Evolutionary conservation across 2,113 vertebrate genomes (phyloP).

Genomic region (Hippocampus comes): DNA sequence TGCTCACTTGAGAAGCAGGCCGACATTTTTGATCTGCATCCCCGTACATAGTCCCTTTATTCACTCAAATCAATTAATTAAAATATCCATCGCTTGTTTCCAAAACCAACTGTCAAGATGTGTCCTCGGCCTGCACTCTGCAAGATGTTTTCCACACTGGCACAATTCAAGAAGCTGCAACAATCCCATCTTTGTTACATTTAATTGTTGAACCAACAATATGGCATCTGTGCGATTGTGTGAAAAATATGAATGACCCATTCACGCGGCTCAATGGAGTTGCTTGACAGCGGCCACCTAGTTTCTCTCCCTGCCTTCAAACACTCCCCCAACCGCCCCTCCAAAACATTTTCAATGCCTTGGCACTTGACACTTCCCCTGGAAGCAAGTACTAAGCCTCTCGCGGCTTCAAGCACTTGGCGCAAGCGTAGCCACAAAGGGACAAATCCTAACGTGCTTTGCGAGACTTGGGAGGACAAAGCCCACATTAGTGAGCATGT

Average conservation of each 20-base stretch:
- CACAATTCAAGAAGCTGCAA: constrained; percentile 51
- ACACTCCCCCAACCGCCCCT: constrained; percentile 16
- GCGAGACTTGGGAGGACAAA: constrained; percentile 68
- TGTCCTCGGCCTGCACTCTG: background rate
- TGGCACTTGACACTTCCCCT: constrained; percentile 61
- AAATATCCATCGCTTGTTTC: background rate
- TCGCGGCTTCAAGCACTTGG: constrained; percentile 65
- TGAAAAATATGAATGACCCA: constrained; percentile 73
- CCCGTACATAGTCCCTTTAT: too few species aligned
- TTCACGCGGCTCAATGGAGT: constrained; percentile 68
- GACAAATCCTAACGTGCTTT: constrained; percentile 71
- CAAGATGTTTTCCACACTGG: constrained; percentile 28
- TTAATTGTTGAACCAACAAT: constrained; percentile 71
- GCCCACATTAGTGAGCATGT: constrained; percentile 73
- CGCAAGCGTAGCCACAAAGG: constrained; percentile 67
- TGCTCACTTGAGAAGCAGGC: too few species aligned
- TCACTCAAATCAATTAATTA: too few species aligned
- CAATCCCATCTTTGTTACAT: constrained; percentile 70
- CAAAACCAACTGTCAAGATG: background rate
- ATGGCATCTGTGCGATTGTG: constrained; percentile 71
- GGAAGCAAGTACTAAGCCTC: constrained; percentile 65
- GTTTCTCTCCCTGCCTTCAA: constrained; percentile 43
- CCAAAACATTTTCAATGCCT: constrained; percentile 70
- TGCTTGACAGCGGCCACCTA: constrained; percentile 61
- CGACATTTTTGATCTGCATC: too few species aligned